phyloP scores from a whole-genome alignment of 1,140 invertebrate genomes.

The Meloidogyne exigua region DNA sequence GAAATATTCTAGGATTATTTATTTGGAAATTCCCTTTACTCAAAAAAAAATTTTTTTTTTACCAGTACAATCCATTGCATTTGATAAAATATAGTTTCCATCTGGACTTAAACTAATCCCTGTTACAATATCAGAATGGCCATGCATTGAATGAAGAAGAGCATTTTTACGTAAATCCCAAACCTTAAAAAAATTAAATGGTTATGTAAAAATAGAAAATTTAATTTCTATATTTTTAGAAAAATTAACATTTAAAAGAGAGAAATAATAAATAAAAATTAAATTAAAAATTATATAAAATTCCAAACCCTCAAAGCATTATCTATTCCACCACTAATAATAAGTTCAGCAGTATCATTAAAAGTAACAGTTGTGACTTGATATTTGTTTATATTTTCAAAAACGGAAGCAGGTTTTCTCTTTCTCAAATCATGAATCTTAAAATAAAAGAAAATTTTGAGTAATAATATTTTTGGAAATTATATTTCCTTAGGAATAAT shows the following conservation, averaged over 20 bases:
- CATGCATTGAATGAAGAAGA: constrained; percentile 79
- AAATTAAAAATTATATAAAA: background rate
- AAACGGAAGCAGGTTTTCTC: constrained; percentile 76
- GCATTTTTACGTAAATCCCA: constrained; percentile 93
- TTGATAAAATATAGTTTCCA: constrained; percentile 87
- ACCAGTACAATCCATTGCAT: constrained; percentile 91
- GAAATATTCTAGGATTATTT: too few species aligned
- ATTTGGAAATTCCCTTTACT: too few species aligned
- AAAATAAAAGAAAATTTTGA: constrained; percentile 27
- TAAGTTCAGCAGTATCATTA: constrained; percentile 89
- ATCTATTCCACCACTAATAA: constrained; percentile 86
- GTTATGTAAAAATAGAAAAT: constrained; percentile 6
- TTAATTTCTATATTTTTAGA: too few species aligned
- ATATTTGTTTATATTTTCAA: constrained; percentile 76
- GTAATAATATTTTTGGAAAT: background rate
- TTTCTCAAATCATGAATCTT: constrained; percentile 78
- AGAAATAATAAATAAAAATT: too few species aligned
- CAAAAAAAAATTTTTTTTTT: background rate
- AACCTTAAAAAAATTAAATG: constrained; percentile 66
- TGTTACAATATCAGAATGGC: constrained; percentile 90
- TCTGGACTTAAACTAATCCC: constrained; percentile 86
- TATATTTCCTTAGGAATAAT: too few species aligned
- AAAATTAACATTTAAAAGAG: too few species aligned
- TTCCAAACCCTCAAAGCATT: constrained; percentile 83
- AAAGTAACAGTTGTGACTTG: constrained; percentile 87